These are phyloP conservation scores for Tretioscincus oriximinensis DNA, from an alignment of 2,113 vertebrate species.

Conservation along the genomic window DNA sequence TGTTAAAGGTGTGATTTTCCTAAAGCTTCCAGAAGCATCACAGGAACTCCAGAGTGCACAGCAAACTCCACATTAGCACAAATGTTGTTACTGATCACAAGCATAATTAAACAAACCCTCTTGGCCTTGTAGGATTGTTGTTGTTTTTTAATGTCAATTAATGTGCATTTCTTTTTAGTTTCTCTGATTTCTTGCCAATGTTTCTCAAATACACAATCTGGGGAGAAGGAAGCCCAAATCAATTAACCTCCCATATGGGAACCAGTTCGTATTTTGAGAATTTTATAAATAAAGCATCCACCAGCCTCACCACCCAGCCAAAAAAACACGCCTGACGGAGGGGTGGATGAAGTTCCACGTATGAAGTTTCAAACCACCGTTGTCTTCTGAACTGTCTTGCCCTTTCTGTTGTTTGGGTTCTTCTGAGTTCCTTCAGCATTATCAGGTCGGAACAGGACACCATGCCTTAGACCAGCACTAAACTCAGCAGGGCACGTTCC, in stretches of 20 bases:
- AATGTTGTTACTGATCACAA: conserved; percentile 30
- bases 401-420: conserved; percentile 47
- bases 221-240: conserved; percentile 11
- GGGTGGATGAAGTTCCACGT: conserved; percentile 21
- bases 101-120: conserved; percentile 31
- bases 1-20: too few relatives aligned
- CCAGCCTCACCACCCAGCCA: neutral
- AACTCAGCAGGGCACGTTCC: conserved; percentile 76
- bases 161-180: neutral
- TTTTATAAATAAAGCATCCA: conserved; percentile 45
- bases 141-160: neutral
- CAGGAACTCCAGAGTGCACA: neutral
- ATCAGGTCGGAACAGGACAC: conserved; percentile 74
- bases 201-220: conserved; percentile 25
- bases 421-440: conserved; percentile 59
- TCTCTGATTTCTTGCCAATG: conserved; percentile 43
- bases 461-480: conserved; percentile 72
- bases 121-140: neutral
- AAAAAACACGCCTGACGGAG: neutral
- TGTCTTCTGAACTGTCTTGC: conserved; percentile 61
- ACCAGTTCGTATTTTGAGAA: conserved; percentile 32
- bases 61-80: conserved; percentile 26
- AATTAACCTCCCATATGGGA: conserved; percentile 50
- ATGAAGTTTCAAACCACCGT: conserved; percentile 59
- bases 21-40: too few relatives aligned